These are phyloP conservation scores for Ahaetulla prasina DNA, from an alignment of 2,113 vertebrate genomes.

Conservation along the genomic window DNA sequence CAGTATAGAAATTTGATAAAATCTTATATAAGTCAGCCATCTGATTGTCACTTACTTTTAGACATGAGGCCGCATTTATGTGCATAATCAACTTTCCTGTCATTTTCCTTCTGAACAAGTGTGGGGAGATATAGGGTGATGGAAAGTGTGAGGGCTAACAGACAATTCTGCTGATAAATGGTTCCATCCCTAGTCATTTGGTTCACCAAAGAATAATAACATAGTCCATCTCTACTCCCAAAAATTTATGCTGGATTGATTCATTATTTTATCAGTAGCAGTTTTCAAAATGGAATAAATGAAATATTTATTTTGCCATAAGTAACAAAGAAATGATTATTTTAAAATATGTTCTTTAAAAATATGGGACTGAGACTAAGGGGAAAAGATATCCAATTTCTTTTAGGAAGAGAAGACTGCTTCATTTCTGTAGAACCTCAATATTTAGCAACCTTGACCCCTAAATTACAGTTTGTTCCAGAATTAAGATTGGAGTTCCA, in stretches of 20 bases:
- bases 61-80: neutral
- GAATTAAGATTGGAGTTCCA: neutral
- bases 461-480: slow-evolving; percentile 25
- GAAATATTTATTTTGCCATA: neutral
- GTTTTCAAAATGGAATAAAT: slow-evolving; percentile 7
- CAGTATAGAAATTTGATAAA: neutral
- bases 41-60: neutral
- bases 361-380: neutral
- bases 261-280: neutral
- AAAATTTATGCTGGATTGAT: neutral
- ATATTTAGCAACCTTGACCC: slow-evolving; percentile 3
- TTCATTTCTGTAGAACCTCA: slow-evolving; percentile 12
- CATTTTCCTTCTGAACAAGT: neutral
- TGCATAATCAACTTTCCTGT: neutral
- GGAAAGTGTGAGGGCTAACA: neutral
- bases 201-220: slow-evolving; percentile 11
- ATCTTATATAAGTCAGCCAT: neutral
- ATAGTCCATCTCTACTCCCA: neutral
- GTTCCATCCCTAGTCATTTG: neutral
- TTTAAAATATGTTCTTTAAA: slow-evolving; percentile 29
- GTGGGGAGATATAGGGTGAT: neutral
- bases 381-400: neutral
- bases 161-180: neutral
- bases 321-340: slow-evolving; percentile 17
- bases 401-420: neutral